Evolutionary conservation across 2,113 vertebrate genomes (phyloP).

Genomic region (Thunnus maccoyii): DNA sequence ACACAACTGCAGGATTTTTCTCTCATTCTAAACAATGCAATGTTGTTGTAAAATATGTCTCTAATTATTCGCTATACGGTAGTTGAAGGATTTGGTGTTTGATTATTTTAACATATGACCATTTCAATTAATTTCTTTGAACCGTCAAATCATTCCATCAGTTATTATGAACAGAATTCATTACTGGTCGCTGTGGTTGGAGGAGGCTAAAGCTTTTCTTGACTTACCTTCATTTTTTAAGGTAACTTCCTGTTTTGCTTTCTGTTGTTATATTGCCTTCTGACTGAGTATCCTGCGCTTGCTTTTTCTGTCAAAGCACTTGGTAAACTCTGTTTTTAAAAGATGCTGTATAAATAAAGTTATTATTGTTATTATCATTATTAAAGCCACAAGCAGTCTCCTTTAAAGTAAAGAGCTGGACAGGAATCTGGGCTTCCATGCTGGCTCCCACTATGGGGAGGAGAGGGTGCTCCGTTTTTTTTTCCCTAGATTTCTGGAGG

Average conservation of each 20-base stretch:
- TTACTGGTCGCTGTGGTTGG: slow-evolving; percentile 2
- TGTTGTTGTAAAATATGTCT: slow-evolving; percentile 21
- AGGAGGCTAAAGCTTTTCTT: slow-evolving; percentile 16
- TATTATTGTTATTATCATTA: not conserved
- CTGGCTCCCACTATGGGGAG: slow-evolving; percentile 48
- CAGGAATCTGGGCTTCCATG: slow-evolving; percentile 58
- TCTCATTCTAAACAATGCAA: not conserved
- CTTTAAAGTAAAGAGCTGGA: slow-evolving; percentile 57
- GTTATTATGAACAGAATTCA: slow-evolving; percentile 30
- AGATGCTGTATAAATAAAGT: too few species aligned
- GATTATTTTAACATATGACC: slow-evolving; percentile 28
- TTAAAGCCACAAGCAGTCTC: slow-evolving; percentile 32
- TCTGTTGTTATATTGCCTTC: too few species aligned
- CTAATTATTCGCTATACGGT: not conserved
- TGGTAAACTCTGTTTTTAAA: too few species aligned
- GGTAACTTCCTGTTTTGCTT: too few species aligned
- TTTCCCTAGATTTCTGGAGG: slow-evolving; percentile 74
- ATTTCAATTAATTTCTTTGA: slow-evolving; percentile 42
- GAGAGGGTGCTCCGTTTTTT: slow-evolving; percentile 58
- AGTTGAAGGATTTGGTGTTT: slow-evolving; percentile 8
- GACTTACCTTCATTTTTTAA: too few species aligned
- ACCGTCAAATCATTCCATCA: slow-evolving; percentile 10
- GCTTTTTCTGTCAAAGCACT: too few species aligned
- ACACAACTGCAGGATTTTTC: not conserved
- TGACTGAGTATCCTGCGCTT: too few species aligned